A percentile compares a stretch with the other conserved stretches of the same genome.
These are phyloP conservation scores for Tolmerus cingulatus DNA, from an alignment of 2,888 invertebrate species.

Conservation along the genomic window DNA sequence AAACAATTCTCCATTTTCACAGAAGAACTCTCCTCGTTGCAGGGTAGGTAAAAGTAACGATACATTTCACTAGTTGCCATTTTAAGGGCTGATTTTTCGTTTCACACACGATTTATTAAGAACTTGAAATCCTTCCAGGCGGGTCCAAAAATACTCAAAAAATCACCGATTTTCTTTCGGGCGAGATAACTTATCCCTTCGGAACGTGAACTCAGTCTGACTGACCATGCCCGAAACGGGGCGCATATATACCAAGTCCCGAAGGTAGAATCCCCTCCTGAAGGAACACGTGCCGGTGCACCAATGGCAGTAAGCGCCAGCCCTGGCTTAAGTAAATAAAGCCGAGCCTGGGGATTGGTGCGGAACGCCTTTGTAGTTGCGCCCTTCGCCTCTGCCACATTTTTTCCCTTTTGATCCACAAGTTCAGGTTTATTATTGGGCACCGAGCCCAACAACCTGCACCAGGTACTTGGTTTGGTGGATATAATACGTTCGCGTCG, in stretches of 20 bases:
- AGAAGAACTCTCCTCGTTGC: conserved; percentile 14
- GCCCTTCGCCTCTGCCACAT: conserved; percentile 7
- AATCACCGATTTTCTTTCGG: not conserved
- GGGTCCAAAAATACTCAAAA: not conserved
- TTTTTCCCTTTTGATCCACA: not conserved
- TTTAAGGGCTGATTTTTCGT: conserved; percentile 33
- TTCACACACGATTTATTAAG: not conserved
- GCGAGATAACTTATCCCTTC: not conserved
- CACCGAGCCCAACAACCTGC: not conserved
- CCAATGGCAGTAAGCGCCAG: conserved; percentile 45
- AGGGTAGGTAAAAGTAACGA: conserved; percentile 58
- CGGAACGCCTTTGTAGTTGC: not conserved
- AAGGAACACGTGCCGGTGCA: conserved; percentile 44
- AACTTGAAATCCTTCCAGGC: not conserved
- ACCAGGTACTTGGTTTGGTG: not conserved
- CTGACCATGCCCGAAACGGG: not conserved
- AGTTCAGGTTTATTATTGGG: conserved; percentile 17
- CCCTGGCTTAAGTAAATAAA: conserved; percentile 42
- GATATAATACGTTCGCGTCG: not conserved
- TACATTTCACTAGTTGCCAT: conserved; percentile 63
- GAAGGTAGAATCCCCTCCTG: conserved; percentile 42
- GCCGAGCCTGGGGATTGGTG: conserved; percentile 26
- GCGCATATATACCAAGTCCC: not conserved
- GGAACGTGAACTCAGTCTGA: not conserved
- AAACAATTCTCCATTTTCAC: conserved; percentile 44